These are phyloP conservation scores for Griposia aprilina DNA, from an alignment of 2,888 invertebrate genomes.

Conservation along the genomic window DNA sequence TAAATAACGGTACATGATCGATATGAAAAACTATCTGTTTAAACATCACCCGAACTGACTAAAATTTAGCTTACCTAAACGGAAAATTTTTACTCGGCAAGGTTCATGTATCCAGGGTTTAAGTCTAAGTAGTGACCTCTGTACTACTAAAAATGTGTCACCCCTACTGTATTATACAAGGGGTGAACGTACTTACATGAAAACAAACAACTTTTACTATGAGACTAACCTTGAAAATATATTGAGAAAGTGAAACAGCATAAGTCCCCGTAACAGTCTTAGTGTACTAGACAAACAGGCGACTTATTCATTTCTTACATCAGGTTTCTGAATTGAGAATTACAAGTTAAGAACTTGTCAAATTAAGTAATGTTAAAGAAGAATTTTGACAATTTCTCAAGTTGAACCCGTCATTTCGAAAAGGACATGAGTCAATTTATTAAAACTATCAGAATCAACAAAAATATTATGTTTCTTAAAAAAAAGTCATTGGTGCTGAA, in stretches of 20 bases:
- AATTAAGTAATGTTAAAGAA: no score
- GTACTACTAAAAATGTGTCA: background rate
- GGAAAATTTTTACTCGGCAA: no score
- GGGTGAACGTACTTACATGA: constrained; percentile 13
- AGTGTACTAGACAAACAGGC: background rate
- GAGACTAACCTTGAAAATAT: constrained; percentile 11
- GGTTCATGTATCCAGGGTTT: background rate
- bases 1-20: no score
- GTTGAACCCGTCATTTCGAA: no score
- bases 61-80: no score
- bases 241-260: background rate
- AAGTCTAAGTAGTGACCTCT: background rate
- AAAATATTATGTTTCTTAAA: no score
- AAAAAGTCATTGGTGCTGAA: no score
- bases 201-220: constrained; percentile 49
- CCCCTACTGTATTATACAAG: background rate
- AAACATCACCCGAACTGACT: no score
- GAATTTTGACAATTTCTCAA: background rate
- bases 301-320: background rate
- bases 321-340: background rate
- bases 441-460: no score
- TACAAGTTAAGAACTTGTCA: background rate
- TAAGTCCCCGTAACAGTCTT: no score
- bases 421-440: no score
- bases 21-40: no score